A percentile compares a stretch with the other conserved stretches of the same genome.
phyloP scores from a whole-genome alignment of 2,113 vertebrate species.

The Haemorhous mexicanus region DNA sequence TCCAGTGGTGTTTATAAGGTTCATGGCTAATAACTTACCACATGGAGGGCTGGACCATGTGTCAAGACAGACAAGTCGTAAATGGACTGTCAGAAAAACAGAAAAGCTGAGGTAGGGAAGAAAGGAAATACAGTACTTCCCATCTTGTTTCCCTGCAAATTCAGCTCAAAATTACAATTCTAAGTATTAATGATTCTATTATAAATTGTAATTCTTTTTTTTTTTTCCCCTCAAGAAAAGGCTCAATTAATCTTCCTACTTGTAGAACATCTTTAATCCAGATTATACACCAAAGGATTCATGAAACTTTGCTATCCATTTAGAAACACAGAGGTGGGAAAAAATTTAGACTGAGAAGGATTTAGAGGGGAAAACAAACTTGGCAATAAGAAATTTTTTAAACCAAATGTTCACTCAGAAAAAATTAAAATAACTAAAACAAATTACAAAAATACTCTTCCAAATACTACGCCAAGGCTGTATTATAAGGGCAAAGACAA shows the following conservation, averaged over 20 bases:
- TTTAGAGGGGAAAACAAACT: background rate
- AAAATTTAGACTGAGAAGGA: background rate
- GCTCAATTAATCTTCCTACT: background rate
- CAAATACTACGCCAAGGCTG: background rate
- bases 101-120: background rate
- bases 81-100: background rate
- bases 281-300: background rate
- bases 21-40: slow-evolving; percentile 32
- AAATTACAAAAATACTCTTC: background rate
- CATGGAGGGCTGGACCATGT: background rate
- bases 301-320: background rate
- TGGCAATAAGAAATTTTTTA: background rate
- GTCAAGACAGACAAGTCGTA: background rate
- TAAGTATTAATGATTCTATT: background rate
- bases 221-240: background rate
- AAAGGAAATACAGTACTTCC: background rate
- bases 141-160: background rate
- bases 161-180: background rate
- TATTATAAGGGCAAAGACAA: background rate
- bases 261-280: background rate
- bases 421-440: background rate
- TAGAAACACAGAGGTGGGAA: background rate
- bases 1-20: slow-evolving; percentile 17
- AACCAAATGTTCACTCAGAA: background rate
- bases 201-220: background rate